Evolutionary conservation across 35 echinoderm and acorn worm genomes (phyloP).

Genomic region (Strongylocentrotus purpuratus): DNA sequence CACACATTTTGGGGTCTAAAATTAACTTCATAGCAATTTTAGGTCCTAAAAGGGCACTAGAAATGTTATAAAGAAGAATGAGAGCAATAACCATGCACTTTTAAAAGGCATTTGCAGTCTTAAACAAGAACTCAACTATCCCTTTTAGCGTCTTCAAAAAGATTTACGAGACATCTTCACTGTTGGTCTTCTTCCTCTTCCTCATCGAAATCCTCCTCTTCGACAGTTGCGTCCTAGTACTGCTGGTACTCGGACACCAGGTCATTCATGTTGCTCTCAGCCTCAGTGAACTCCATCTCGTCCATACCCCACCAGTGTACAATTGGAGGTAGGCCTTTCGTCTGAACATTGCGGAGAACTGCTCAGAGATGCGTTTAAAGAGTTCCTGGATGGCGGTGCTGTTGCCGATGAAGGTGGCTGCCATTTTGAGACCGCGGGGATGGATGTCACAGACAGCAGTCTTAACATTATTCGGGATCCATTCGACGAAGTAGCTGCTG

Average conservation of each 20-base stretch:
- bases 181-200: too few relatives aligned
- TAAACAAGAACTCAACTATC: too few relatives aligned
- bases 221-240: conserved; percentile 81
- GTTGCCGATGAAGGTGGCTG: conserved; percentile 36
- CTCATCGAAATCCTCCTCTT: too few relatives aligned
- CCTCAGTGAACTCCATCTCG: conserved; percentile 89
- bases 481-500: conserved; percentile 42
- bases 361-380: conserved; percentile 80
- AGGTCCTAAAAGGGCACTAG: too few relatives aligned
- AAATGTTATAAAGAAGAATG: too few relatives aligned
- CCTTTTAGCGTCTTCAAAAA: too few relatives aligned
- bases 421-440: conserved; percentile 34
- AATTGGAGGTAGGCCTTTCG: conserved; percentile 85
- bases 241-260: conserved; percentile 91
- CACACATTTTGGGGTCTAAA: too few relatives aligned
- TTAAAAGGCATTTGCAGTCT: too few relatives aligned
- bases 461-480: conserved; percentile 33
- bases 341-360: conserved; percentile 91
- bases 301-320: conserved; percentile 90
- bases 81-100: too few relatives aligned
- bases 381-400: conserved; percentile 51
- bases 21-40: too few relatives aligned
- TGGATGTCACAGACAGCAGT: conserved; percentile 35
- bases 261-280: conserved; percentile 90
- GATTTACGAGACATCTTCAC: too few relatives aligned